Evolutionary conservation across 2,888 invertebrate species (phyloP).

Genomic region (Encarsia formosa): DNA sequence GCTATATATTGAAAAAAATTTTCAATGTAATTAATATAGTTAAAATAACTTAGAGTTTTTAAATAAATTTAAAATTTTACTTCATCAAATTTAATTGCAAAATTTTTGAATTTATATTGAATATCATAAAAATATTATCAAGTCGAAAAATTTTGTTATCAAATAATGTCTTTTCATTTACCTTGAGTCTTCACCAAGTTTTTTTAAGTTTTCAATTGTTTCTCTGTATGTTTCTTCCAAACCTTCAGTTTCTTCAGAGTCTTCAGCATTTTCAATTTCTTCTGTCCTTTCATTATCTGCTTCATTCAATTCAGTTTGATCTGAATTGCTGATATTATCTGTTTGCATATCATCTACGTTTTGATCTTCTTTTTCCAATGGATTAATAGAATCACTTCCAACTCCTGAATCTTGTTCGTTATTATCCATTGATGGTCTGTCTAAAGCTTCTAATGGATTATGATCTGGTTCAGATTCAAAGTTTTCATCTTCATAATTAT

Average conservation of each 20-base stretch:
- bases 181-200: constrained; percentile 48
- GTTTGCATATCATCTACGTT: constrained; percentile 44
- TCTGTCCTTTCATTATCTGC: constrained; percentile 42
- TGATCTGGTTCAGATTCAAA: constrained; percentile 37
- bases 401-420: constrained; percentile 50
- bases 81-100: background rate
- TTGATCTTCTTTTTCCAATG: constrained; percentile 47
- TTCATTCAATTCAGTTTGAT: constrained; percentile 30
- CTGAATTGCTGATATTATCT: constrained; percentile 38
- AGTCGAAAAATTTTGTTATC: background rate
- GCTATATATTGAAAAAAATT: no score
- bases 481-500: constrained; percentile 38
- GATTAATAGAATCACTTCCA: constrained; percentile 49
- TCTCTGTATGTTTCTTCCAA: constrained; percentile 46
- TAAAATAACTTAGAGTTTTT: no score
- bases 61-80: no score
- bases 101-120: background rate
- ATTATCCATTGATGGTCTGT: constrained; percentile 42
- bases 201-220: constrained; percentile 48
- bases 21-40: no score
- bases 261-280: constrained; percentile 40
- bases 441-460: constrained; percentile 42
- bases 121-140: background rate
- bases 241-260: background rate
- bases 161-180: constrained; percentile 27